phyloP scores from a whole-genome alignment of 2,797 vertebrate genomes.

The Cyclura pinguis region DNA sequence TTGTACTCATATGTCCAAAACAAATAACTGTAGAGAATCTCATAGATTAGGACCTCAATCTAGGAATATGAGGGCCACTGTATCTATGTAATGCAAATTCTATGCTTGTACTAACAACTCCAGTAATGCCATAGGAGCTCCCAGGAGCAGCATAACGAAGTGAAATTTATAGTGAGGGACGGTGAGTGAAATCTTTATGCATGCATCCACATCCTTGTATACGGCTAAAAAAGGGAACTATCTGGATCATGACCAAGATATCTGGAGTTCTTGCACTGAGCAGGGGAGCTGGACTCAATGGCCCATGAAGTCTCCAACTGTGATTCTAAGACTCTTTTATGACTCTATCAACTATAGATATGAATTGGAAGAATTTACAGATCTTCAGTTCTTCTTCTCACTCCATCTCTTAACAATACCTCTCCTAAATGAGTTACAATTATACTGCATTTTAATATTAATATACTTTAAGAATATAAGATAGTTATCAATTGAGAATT shows the following conservation, averaged over 20 bases:
- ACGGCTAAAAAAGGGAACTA: too few species aligned
- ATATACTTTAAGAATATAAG: not conserved
- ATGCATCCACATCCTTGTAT: not conserved
- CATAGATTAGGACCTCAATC: not conserved
- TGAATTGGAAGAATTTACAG: not conserved
- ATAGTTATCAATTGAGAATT: not conserved
- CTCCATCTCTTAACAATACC: not conserved
- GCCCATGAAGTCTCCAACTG: too few species aligned
- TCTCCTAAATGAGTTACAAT: not conserved
- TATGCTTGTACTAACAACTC: accelerated
- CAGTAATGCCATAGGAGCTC: not conserved
- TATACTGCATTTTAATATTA: not conserved
- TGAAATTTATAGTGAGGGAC: not conserved
- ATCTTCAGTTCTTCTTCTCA: too few species aligned
- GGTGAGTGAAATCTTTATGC: not conserved
- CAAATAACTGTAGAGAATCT: not conserved
- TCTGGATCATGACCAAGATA: not conserved
- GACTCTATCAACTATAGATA: not conserved
- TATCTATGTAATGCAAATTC: not conserved
- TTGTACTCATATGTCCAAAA: not conserved
- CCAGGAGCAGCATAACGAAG: not conserved
- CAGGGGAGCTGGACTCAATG: too few species aligned
- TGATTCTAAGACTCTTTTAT: too few species aligned
- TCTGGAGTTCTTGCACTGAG: too few species aligned
- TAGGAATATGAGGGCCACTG: not conserved